These are phyloP conservation scores for Sphaerophoria taeniata DNA, from an alignment of 2,888 invertebrate genomes.

Conservation along the genomic window DNA sequence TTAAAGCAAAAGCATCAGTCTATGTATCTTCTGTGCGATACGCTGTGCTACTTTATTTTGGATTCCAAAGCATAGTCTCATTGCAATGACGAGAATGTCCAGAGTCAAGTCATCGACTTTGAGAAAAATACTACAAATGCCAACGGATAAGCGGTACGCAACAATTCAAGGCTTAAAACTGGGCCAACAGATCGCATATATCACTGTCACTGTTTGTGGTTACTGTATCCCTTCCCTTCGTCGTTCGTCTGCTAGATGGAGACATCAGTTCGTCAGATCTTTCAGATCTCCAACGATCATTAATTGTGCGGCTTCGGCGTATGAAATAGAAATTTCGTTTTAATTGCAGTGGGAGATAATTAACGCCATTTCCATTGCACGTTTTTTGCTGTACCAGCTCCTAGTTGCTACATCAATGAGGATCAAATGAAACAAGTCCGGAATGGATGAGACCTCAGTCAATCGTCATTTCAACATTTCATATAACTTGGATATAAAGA, in stretches of 20 bases:
- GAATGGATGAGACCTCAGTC: constrained; percentile 37
- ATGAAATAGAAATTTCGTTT: constrained; percentile 35
- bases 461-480: constrained; percentile 19
- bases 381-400: background rate
- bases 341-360: constrained; percentile 34
- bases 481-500: background rate
- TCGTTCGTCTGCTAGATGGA: constrained; percentile 5
- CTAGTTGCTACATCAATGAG: too few species aligned
- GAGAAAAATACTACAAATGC: constrained; percentile 60
- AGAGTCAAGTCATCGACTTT: constrained; percentile 30
- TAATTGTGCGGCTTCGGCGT: background rate
- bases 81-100: too few species aligned
- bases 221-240: constrained; percentile 70
- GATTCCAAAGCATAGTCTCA: too few species aligned
- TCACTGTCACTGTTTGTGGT: too few species aligned
- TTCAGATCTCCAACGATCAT: background rate
- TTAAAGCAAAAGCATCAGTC: too few species aligned
- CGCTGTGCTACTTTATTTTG: constrained; percentile 65
- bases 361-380: constrained; percentile 31
- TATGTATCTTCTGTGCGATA: too few species aligned
- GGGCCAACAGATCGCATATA: constrained; percentile 61
- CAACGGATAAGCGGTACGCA: constrained; percentile 50
- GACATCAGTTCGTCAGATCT: constrained; percentile 30
- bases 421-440: constrained; percentile 37
- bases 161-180: constrained; percentile 71